A percentile compares a stretch with the other conserved stretches of the same genome.
These are phyloP conservation scores for Papilio xuthus DNA, from an alignment of 1,140 invertebrate species.

Conservation along the genomic window DNA sequence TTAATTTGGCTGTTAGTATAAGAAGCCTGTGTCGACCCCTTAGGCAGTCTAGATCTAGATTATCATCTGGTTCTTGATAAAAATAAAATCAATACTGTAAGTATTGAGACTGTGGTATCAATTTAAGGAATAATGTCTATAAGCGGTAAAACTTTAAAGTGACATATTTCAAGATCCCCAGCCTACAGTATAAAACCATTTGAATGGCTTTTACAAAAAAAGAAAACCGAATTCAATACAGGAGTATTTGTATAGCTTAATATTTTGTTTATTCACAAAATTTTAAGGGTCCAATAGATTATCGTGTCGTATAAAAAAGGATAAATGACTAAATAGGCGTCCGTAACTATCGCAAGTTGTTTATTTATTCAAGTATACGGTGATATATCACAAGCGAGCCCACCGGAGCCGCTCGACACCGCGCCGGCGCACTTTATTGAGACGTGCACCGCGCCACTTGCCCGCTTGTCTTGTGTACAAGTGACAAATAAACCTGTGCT, in stretches of 20 bases:
- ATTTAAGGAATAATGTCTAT: background rate
- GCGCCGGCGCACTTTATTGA: slow-evolving; percentile 59
- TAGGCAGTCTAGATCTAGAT: background rate
- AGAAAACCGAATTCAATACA: slow-evolving; percentile 7
- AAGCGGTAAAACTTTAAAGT: slow-evolving; percentile 11
- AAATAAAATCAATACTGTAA: background rate
- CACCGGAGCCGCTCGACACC: slow-evolving; percentile 61
- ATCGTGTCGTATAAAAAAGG: slow-evolving; percentile 51
- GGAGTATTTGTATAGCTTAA: slow-evolving; percentile 27
- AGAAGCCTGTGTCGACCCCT: background rate
- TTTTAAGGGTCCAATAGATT: slow-evolving; percentile 39
- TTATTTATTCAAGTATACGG: slow-evolving; percentile 63
- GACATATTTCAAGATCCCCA: background rate
- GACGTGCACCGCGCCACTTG: slow-evolving; percentile 54
- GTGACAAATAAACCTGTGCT: slow-evolving; percentile 55
- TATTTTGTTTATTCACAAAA: slow-evolving; percentile 39
- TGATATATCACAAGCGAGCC: slow-evolving; percentile 66
- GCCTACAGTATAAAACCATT: background rate
- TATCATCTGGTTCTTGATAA: background rate
- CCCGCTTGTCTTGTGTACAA: slow-evolving; percentile 54
- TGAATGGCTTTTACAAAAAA: slow-evolving; percentile 16
- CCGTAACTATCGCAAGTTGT: slow-evolving; percentile 57
- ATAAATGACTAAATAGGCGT: slow-evolving; percentile 60
- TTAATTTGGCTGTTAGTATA: background rate
- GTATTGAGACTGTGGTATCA: background rate